Evolutionary conservation across 2,888 invertebrate species (phyloP), one percentile per base, ranked within the genome.

Genomic region (Clepsis dumicolana): DNA sequence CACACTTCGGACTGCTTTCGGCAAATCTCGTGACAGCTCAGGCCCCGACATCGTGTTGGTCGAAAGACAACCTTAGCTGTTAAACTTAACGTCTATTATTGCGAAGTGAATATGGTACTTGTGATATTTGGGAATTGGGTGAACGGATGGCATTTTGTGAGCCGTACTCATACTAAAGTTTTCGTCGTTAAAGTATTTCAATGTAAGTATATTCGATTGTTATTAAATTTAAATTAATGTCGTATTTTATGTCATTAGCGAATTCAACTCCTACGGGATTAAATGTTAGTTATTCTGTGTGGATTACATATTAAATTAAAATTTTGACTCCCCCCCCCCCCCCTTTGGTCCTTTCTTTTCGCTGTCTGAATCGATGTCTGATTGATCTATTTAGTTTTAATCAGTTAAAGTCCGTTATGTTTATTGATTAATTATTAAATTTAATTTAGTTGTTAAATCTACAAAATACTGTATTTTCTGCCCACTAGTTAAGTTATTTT

Each of bases 401-500:
- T 78, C 84, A 87, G 82, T 87, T 83, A 86, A 91, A 91, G 89
- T 90, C 90, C 90, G 89, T 88, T 90, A 89, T 84, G 86, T 86
- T 89, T 57, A 65, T 62, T 65, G 54, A 44, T 50, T 67, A 86
- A 83, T 86, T 89, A 73, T 90, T 90, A 86, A 84, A 89, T 72
- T 89, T 90, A 86, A 84, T 85, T 87, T 88, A 91, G 88, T 86
- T 86, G 81, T 85, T 90, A 91, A 88, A 88, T 89, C 90, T 91
- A 90, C 90, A 89, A 91, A 91, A 88, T 91, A 92, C 80, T 91
- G 92, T 93, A 92, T 91, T 93, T 90, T 92, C 88, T 91, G 89
- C 92, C 88, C 84, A 88, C 84, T 90, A 89, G 90, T 91, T 93
- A 91, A 92, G 93, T 93, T 93, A 91, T 92, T 92, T 92, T 92